Evolutionary conservation across 2,888 invertebrate genomes (phyloP).

Genomic region (Podotricha telesiphe): DNA sequence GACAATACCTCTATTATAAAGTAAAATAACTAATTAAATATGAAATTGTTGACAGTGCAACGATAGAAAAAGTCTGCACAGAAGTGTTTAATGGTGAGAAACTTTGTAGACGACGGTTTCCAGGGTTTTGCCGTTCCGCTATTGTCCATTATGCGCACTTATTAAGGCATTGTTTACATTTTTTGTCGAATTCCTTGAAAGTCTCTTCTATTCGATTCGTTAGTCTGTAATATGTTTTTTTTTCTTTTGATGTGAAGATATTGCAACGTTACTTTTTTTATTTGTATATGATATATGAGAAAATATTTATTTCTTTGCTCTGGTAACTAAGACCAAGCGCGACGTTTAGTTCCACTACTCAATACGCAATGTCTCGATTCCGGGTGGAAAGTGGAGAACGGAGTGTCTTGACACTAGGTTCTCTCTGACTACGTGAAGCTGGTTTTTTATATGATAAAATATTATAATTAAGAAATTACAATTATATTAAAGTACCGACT

Average conservation of each 20-base stretch:
- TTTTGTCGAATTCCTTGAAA: not conserved
- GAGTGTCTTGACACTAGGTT: too few relatives aligned
- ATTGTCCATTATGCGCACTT: constrained; percentile 21
- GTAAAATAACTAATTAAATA: constrained; percentile 24
- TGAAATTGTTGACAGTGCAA: constrained; percentile 7
- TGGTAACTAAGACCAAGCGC: too few relatives aligned
- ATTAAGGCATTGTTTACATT: constrained; percentile 7
- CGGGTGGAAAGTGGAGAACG: too few relatives aligned
- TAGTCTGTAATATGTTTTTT: not conserved
- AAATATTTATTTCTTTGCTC: too few relatives aligned
- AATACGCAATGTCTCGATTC: too few relatives aligned
- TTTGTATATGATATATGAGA: too few relatives aligned
- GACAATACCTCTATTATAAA: constrained; percentile 20
- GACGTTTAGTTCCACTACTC: too few relatives aligned
- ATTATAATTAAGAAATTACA: too few relatives aligned
- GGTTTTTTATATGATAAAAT: too few relatives aligned
- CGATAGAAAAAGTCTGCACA: constrained; percentile 16
- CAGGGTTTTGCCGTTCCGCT: constrained; percentile 27
- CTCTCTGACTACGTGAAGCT: too few relatives aligned
- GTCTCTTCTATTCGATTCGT: not conserved
- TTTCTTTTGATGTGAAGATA: not conserved
- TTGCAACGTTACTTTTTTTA: not conserved
- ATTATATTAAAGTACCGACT: too few relatives aligned
- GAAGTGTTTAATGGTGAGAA: constrained; percentile 40
- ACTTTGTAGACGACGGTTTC: constrained; percentile 28